Evolutionary conservation across 2,888 invertebrate genomes (phyloP), one percentile per base, ranked within the genome.

Genomic region (Drosophila mettleri): DNA sequence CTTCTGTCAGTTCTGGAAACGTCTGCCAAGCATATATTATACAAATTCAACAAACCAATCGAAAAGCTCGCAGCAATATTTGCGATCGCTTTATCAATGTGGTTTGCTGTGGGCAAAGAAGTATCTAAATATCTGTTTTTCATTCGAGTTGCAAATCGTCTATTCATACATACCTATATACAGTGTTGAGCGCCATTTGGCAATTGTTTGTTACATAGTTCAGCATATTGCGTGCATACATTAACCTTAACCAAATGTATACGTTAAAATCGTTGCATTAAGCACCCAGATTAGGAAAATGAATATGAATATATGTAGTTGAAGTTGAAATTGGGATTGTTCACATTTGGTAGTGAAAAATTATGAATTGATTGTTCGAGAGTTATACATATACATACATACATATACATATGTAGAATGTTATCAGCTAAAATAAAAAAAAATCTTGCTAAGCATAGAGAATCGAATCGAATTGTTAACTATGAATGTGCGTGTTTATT

Each of bases 1-100:
- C 77, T 53, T 33, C 68, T 75, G 86, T 82, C 86, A 86, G 86
- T 82, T 84, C 34, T 49, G 20, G 20, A 34, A 49, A 22, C 38
- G 43, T 61, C 54, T 69, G 69, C 81, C 67, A 79, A 85, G 80
- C 80, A 71, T 81, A 74, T 85, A 74, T 74, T 52, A 81, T 68
- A 77, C 51, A 74, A 70, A 63, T 69, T 69, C 59, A 64, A 60
- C 39, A 45, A 67, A 60, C 34, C 43, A 60, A 43, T 46, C 48
- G 46, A 14, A 27, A 8, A 24, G n/a, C 20, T 31, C 29, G 38
- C 24, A 31, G 18, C 31, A 52, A 43, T 34, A 49, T 63, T 60
- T 61, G 39, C 43, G 14, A 14, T 10, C 22, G 20, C 29, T 43
- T 24, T 16, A 12, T 20, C 16, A 14, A 14, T 39, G 22, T 33